Evolutionary conservation across 2,113 vertebrate species (phyloP), one percentile per base, ranked within the genome.

Genomic region (Sapayoa aenigma): DNA sequence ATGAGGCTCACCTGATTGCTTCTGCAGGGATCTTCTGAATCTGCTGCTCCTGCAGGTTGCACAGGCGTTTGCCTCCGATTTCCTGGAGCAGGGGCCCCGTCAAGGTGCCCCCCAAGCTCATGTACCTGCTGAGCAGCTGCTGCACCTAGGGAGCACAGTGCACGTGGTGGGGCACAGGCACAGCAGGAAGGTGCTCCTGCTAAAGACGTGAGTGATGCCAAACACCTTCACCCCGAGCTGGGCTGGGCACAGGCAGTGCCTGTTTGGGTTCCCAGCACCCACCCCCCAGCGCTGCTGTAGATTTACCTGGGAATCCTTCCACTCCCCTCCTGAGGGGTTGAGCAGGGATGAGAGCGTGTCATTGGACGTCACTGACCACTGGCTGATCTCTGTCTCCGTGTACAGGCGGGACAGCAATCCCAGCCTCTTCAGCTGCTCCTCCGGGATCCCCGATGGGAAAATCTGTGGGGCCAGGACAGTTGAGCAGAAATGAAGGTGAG

Each of bases 31-130:
- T 84, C 46, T 50, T 20, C 15, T 65, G 1, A 5, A 97, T n/a
- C 92, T 97, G 97, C n/a, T 28, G 56, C 52, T 97, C 94, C 22
- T 58, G 94, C 93, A 98, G 93, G 8, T 66, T 30, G n/a, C 98
- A 98, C 25, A 98, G 95, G 27, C 9, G 63, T 4, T 14, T 7
- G 4, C 89, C 97, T 24, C 94, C 87, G 0, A 97, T 92, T 13
- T 75, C 42, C 76, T 2, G 42, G 3, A 98, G 97, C 86, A 97
- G 56, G 15, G 96, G 13, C 0, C 97, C 94, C 0, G 96, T 98
- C 52, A 97, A 50, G 7, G 20, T 92, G 42, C 97, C 97, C 6
- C 96, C 96, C 49, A 94, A 93, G 22, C 75, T 80, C 89, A 97
- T 84, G 92, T 41, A 97, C 68, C 65, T 93, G 25, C 58, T 46